Base-by-base conservation (phyloP, 53 echinoderm and acorn worm species). In the Echinarachnius parma region DNA sequence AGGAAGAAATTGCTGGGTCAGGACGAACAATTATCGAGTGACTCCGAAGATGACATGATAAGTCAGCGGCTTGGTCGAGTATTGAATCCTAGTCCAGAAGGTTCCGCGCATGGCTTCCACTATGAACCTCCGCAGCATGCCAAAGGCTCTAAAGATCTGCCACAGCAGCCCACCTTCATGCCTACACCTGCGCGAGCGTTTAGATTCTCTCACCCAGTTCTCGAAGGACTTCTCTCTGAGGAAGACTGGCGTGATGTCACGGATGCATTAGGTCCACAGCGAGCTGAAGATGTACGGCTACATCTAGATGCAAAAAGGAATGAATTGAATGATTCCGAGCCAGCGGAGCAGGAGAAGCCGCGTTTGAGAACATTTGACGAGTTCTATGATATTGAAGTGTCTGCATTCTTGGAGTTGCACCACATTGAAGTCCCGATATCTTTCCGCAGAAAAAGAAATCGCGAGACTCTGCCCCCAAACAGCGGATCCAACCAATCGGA, bases 21-120 rank as follows among this genome's bases (percentile, higher is more conserved):
- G 11, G 33, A 23, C 3, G 68, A 32, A 10, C 10, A 3, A 30
- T 8, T 19, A 8, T n/a, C n/a, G 1, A 52, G 68, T 27, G 50
- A 68, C 20, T 68, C 68, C 9, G 68, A 68, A n/a, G 68, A 16
- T 7, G 68, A 68, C n/a, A n/a, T n/a, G n/a, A n/a, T n/a, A n/a
- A 9, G 26, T 24, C 53, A 52, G 4, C 48, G 68, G 8, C 32
- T 68, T 4, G 68, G 68, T 32, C 49, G 33, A 30, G 68, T 68
- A 8, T 20, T 68, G n/a, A 21, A 31, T 31, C 13, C 42, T 13
- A 39, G 13, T n/a, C n/a, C n/a, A n/a, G n/a, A n/a, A n/a, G n/a
- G n/a, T n/a, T n/a, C n/a, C n/a, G n/a, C n/a, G n/a, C n/a, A n/a
- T n/a, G n/a, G n/a, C n/a, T n/a, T n/a, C n/a, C n/a, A n/a, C n/a